These are phyloP conservation scores for Apeltes quadracus DNA, from an alignment of 2,113 vertebrate species.

Conservation along the genomic window DNA sequence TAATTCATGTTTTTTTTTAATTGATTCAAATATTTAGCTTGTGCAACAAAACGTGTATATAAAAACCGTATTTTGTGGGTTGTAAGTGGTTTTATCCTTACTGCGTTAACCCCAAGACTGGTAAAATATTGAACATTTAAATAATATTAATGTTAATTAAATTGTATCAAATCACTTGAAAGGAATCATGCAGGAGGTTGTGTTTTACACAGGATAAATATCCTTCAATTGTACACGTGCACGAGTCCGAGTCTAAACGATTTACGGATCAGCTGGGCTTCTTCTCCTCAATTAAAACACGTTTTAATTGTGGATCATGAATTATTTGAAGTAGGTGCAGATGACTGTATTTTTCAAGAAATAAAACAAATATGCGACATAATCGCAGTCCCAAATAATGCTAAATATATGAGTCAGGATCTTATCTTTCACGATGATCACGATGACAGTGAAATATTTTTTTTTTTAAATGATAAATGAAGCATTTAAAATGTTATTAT, in stretches of 20 bases:
- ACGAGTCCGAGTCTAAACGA: not conserved
- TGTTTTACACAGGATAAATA: not conserved
- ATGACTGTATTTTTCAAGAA: not conserved
- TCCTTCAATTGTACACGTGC: no score
- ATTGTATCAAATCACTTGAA: not conserved
- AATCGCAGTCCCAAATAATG: not conserved
- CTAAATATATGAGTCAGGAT: not conserved
- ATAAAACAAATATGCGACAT: not conserved
- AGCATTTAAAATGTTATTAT: constrained; percentile 2
- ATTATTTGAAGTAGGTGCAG: not conserved
- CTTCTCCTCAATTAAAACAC: not conserved
- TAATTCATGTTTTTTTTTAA: not conserved
- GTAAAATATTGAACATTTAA: not conserved
- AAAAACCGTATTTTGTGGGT: not conserved
- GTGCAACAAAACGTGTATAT: not conserved
- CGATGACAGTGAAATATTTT: constrained; percentile 12
- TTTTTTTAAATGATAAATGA: constrained; percentile 13
- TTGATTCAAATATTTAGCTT: not conserved
- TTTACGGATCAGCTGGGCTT: not conserved
- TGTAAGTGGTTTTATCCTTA: not conserved
- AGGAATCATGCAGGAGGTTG: not conserved
- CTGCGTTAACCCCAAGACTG: not conserved
- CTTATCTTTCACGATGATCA: not conserved
- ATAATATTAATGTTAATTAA: not conserved
- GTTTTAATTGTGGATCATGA: not conserved